Evolutionary conservation across 2,888 invertebrate species (phyloP).

Genomic region (Punctoribates punctum): DNA sequence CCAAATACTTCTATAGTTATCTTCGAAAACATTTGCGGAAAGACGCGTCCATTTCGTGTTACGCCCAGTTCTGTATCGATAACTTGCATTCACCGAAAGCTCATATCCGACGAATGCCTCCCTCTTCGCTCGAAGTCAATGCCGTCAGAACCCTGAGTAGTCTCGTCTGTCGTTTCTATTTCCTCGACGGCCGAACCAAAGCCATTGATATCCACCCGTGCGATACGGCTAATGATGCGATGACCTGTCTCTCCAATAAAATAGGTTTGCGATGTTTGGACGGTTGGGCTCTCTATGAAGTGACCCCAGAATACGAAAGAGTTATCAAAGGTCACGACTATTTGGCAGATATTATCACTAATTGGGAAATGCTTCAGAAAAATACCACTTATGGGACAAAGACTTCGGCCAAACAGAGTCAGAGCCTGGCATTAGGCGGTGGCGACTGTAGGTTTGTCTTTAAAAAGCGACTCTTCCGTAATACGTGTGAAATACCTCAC

Average conservation of each 20-base stretch:
- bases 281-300: conserved; percentile 88
- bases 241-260: conserved; percentile 81
- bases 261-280: conserved; percentile 72
- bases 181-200: conserved; percentile 89
- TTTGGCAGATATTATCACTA: conserved; percentile 86
- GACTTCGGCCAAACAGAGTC: conserved; percentile 48
- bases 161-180: conserved; percentile 85
- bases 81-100: conserved; percentile 73
- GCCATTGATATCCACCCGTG: conserved; percentile 92
- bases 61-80: conserved; percentile 89
- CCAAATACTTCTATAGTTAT: conserved; percentile 74
- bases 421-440: conserved; percentile 62
- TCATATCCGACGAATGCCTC: conserved; percentile 75
- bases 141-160: conserved; percentile 86
- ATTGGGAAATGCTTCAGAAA: conserved; percentile 61
- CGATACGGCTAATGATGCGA: conserved; percentile 86
- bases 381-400: conserved; percentile 46
- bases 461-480: conserved; percentile 81
- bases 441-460: conserved; percentile 89
- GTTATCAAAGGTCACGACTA: conserved; percentile 87
- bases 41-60: conserved; percentile 71
- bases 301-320: conserved; percentile 78
- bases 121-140: conserved; percentile 87
- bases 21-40: conserved; percentile 64
- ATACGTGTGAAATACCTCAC: conserved; percentile 81